Conservation (phyloP, 2,797 vertebrate genomes). For the Carcharodon carcharias region DNA sequence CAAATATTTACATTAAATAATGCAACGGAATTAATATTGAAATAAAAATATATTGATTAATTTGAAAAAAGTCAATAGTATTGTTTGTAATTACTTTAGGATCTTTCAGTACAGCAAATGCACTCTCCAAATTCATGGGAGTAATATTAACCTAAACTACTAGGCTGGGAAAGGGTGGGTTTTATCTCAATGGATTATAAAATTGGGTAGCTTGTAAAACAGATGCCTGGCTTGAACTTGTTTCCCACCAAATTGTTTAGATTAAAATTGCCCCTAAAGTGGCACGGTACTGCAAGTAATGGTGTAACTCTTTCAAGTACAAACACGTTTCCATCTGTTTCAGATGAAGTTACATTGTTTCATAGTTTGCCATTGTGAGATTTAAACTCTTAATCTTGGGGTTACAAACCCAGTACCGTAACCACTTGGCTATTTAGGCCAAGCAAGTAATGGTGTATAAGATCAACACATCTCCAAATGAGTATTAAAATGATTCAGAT, state of each 20-base stretch:
- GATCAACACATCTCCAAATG: not conserved
- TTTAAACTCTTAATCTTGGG: too few relatives aligned
- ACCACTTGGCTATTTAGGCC: too few relatives aligned
- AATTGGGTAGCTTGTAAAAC: not conserved
- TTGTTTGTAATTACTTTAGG: not conserved
- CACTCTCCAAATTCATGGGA: not conserved
- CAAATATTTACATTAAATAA: not conserved
- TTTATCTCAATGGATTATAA: not conserved
- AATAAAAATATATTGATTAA: not conserved
- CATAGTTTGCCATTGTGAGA: too few relatives aligned
- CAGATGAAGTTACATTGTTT: too few relatives aligned
- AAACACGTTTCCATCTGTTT: too few relatives aligned
- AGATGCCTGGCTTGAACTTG: not conserved
- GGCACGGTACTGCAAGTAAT: not conserved
- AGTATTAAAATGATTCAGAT: not conserved
- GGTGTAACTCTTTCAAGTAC: too few relatives aligned
- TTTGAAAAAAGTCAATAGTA: not conserved
- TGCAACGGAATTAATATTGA: not conserved
- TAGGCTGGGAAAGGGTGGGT: not conserved
- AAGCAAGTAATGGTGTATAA: not conserved
- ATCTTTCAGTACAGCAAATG: not conserved
- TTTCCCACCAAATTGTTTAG: too few relatives aligned
- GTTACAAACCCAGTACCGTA: too few relatives aligned
- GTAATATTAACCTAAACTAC: not conserved
- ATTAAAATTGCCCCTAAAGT: not conserved